Evolutionary conservation across 2,888 invertebrate species (phyloP).

Genomic region (Pogonocherus hispidulus): DNA sequence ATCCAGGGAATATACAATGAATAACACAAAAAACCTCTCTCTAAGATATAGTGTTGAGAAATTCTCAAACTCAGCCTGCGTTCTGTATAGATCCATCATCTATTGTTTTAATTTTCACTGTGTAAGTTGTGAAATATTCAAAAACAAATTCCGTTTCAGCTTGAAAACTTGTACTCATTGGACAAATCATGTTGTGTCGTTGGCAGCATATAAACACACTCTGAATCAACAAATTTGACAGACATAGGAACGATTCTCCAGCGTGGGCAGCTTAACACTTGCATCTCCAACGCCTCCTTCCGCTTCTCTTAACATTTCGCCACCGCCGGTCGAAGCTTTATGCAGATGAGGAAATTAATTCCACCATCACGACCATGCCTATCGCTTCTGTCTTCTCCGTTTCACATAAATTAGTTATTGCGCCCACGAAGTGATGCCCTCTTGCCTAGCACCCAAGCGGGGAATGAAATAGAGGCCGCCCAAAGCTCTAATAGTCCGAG

Average conservation of each 20-base stretch:
- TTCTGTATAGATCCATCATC: too few relatives aligned
- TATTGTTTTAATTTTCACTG: too few relatives aligned
- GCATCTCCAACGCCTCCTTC: background rate
- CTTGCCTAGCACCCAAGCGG: background rate
- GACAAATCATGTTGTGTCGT: too few relatives aligned
- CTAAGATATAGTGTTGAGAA: too few relatives aligned
- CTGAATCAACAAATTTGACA: background rate
- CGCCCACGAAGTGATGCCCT: conserved; percentile 16
- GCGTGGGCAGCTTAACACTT: background rate
- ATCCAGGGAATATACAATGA: too few relatives aligned
- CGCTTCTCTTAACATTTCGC: background rate
- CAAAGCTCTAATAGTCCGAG: background rate
- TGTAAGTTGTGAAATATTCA: too few relatives aligned
- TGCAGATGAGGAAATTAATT: conserved; percentile 26
- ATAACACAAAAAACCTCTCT: too few relatives aligned
- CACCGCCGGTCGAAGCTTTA: conserved; percentile 2
- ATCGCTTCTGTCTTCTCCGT: conserved; percentile 21
- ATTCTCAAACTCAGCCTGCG: too few relatives aligned
- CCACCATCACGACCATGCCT: conserved; percentile 24
- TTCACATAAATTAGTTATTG: conserved; percentile 22
- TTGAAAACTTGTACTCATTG: too few relatives aligned
- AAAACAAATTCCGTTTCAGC: too few relatives aligned
- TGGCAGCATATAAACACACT: too few relatives aligned
- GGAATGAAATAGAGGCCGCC: conserved; percentile 9
- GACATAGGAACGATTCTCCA: background rate